Base-by-base conservation (phyloP, 2,888 invertebrate species). In the Bellardia pandia region DNA sequence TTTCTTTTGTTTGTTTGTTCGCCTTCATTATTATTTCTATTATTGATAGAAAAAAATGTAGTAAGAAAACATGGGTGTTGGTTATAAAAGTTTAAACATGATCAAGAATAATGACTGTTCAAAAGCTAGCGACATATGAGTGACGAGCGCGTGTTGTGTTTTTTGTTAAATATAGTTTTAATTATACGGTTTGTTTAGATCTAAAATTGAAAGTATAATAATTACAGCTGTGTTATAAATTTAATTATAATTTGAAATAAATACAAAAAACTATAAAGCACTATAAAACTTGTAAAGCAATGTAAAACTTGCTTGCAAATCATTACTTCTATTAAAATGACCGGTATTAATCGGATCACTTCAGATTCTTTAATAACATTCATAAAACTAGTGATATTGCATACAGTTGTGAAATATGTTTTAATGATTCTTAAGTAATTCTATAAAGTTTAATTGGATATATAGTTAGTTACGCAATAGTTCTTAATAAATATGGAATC, bases 41-140 rank as follows among this genome's bases (percentile, higher is more conserved):
- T 53, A 40, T 3, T 60, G 30, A n/a, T 23, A 51, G 30, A 53
- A 33, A 16, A 66, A 40, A 13, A 2, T 23, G 5, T 14, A 56
- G 33, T 45, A 51, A 53, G 8, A 51, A 69, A 60, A 68, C 14
- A 45, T 9, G 62, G 37, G 48, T 60, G 13, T 9, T 42, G 23
- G 42, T 40, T 60, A 30, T 16, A 48, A 37, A 80, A 53, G 23
- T 72, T 62, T 75, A 2, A 83, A 77, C 66, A 53, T 84, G 84
- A 86, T 72, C 66, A 86, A 84, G 86, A 86, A 60, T 80, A 81
- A 86, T 86, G 79, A 77, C 56, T 72, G 45, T 69, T 64, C 66
- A 42, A 75, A 86, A 78, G 4, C 14, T 53, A 13, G 30, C 8
- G 56, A 53, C 60, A 58, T 30, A 69, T 51, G 40, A 74, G 37